Percentiles rank a stretch among this genome's conserved stretches.
Evolutionary conservation across 2,113 vertebrate genomes (phyloP).

Genomic region (Hipposideros armiger): DNA sequence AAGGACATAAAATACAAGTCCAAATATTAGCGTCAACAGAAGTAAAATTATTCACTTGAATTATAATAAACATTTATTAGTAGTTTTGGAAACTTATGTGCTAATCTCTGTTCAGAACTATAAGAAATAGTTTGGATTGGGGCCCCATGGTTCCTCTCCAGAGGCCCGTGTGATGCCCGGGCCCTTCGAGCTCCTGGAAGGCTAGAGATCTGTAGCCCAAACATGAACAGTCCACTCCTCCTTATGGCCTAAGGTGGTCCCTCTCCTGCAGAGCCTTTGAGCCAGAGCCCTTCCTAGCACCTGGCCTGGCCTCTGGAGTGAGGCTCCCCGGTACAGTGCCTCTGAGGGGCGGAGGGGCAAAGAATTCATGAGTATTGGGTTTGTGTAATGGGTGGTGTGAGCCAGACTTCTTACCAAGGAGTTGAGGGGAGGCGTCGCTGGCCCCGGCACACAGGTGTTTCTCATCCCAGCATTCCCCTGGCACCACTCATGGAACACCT

Average conservation of each 20-base stretch:
- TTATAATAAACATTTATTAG: background rate
- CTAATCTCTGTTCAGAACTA: background rate
- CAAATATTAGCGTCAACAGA: background rate
- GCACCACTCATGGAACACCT: rapidly evolving
- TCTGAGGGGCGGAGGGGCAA: background rate
- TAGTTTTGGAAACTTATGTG: background rate
- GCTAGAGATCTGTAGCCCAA: background rate
- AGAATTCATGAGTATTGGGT: background rate
- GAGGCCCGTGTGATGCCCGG: rapidly evolving
- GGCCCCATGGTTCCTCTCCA: background rate
- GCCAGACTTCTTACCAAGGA: background rate
- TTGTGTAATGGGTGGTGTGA: rapidly evolving
- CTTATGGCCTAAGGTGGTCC: rapidly evolving
- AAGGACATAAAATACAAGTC: background rate
- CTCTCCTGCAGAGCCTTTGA: background rate
- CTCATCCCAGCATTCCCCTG: background rate
- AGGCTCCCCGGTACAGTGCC: background rate
- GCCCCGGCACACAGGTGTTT: background rate
- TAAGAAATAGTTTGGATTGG: background rate
- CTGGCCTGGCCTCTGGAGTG: background rate
- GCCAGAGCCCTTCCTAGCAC: background rate
- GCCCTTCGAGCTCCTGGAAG: background rate
- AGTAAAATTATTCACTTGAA: background rate
- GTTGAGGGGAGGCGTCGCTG: background rate
- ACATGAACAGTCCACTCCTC: rapidly evolving